Conservation (phyloP, 2,113 vertebrate species). For the Trichomycterus rosablanca region DNA sequence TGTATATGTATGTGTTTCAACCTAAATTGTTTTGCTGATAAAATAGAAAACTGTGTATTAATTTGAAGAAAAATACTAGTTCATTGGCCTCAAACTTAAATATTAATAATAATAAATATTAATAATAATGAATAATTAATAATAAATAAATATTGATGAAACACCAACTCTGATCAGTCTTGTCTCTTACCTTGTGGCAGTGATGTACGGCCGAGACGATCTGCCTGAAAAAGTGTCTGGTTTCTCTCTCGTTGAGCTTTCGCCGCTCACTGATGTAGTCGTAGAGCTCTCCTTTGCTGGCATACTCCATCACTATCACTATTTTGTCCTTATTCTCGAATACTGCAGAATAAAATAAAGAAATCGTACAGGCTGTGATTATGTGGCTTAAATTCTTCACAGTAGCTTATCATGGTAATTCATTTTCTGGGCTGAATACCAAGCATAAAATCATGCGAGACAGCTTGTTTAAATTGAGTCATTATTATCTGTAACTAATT, state of each 20-base stretch:
- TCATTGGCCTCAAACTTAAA: too few relatives aligned
- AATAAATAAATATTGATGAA: too few relatives aligned
- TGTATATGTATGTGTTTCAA: too few relatives aligned
- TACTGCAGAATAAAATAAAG: constrained; percentile 65
- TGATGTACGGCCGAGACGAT: constrained; percentile 95
- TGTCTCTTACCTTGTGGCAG: constrained; percentile 86
- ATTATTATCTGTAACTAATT: constrained; percentile 9
- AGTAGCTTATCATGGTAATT: neutral
- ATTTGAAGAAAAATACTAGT: too few relatives aligned
- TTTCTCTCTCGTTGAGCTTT: constrained; percentile 85
- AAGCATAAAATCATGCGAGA: constrained; percentile 2
- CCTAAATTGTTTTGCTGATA: too few relatives aligned
- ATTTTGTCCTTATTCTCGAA: constrained; percentile 99
- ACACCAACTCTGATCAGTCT: too few relatives aligned
- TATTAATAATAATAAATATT: too few relatives aligned
- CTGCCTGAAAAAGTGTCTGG: constrained; percentile 93
- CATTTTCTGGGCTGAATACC: constrained; percentile 7
- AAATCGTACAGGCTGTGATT: constrained; percentile 24
- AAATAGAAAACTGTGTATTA: too few relatives aligned
- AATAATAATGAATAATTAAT: too few relatives aligned
- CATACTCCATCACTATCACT: constrained; percentile 93
- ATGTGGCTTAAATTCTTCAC: constrained; percentile 75
- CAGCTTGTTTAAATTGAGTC: constrained; percentile 5
- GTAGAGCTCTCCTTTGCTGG: constrained; percentile 94
- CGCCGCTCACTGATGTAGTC: constrained; percentile 95